phyloP scores from a whole-genome alignment of 2,797 vertebrate species.

The Pristis pectinata region DNA sequence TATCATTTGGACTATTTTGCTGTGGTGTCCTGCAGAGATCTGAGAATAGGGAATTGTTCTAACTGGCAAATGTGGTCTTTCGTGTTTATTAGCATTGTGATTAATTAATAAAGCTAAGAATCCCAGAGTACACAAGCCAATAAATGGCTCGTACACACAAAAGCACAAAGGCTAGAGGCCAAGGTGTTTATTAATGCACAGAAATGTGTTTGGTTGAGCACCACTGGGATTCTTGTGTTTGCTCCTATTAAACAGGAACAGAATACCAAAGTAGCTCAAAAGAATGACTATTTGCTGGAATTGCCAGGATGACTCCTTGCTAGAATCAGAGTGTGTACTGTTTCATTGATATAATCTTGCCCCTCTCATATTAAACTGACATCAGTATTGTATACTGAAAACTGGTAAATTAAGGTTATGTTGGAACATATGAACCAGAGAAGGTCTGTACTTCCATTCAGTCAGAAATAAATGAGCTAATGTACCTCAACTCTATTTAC shows the following conservation, averaged over 20 bases:
- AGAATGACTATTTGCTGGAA: background rate
- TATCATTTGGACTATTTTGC: background rate
- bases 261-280: conserved; percentile 19
- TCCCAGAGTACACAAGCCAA: conserved; percentile 30
- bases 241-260: conserved; percentile 2
- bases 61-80: conserved; percentile 19
- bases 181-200: conserved; percentile 31
- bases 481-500: background rate
- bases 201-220: conserved; percentile 30
- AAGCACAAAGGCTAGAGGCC: conserved; percentile 35
- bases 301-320: background rate
- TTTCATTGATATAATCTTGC: background rate
- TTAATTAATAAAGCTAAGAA: conserved; percentile 36
- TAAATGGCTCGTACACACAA: conserved; percentile 26
- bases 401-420: background rate
- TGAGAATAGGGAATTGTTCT: conserved; percentile 33
- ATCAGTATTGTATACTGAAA: background rate
- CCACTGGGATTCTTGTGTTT: conserved; percentile 7
- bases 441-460: background rate
- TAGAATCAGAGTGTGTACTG: background rate
- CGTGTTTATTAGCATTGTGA: conserved; percentile 35
- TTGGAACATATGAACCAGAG: background rate
- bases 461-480: background rate
- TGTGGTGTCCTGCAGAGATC: background rate
- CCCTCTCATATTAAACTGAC: background rate